Percentiles rank a stretch among this genome's conserved stretches.
phyloP scores from a whole-genome alignment of 1,140 invertebrate species.

The Drosophila subobscura region DNA sequence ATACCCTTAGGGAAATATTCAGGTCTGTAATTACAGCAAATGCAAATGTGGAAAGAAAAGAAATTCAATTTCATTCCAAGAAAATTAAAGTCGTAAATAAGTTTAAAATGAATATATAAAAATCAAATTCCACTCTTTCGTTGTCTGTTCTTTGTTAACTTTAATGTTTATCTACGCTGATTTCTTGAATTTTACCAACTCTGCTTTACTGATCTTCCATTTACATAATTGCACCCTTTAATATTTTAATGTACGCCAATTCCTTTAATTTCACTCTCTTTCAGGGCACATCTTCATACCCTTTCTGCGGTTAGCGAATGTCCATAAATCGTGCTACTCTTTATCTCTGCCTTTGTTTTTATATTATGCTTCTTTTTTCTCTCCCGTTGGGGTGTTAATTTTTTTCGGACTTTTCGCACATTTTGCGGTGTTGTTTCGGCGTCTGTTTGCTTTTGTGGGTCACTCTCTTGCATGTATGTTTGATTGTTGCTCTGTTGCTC shows the following conservation, averaged over 20 bases:
- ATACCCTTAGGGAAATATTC: not conserved
- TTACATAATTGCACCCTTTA: no score
- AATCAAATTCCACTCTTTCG: no score
- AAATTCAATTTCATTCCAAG: no score
- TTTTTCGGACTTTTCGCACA: constrained; percentile 56
- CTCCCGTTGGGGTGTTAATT: constrained; percentile 46
- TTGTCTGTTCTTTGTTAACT: no score
- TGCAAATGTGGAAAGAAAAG: no score
- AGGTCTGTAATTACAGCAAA: no score
- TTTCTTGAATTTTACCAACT: no score
- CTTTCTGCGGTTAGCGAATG: constrained; percentile 11
- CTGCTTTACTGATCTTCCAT: no score
- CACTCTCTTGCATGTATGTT: constrained; percentile 36
- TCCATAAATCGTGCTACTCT: constrained; percentile 2
- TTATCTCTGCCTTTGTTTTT: constrained; percentile 24
- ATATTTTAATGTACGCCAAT: no score
- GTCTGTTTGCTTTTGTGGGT: constrained; percentile 43
- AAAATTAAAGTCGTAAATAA: no score
- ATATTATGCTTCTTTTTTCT: not conserved
- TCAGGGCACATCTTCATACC: not conserved
- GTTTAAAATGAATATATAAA: no score
- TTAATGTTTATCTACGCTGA: no score
- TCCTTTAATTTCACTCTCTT: not conserved
- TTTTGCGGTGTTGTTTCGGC: constrained; percentile 18
- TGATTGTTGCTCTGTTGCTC: constrained; percentile 26